phyloP scores from a whole-genome alignment of 2,797 vertebrate genomes.

The Tachyglossus aculeatus region DNA sequence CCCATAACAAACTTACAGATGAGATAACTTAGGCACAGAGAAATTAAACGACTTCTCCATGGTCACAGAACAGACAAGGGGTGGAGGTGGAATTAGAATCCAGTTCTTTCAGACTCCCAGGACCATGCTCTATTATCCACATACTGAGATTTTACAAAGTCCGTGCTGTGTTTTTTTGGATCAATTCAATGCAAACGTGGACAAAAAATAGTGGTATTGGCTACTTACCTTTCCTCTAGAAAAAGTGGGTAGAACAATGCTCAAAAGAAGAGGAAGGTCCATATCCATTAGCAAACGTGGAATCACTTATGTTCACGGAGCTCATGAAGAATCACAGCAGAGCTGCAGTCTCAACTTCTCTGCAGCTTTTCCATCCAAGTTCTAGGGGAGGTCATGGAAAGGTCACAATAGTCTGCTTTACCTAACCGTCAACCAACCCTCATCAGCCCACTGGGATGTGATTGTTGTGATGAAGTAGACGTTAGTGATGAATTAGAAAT shows the following conservation, averaged over 20 bases:
- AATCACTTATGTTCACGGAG: conserved; percentile 5
- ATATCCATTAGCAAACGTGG: conserved; percentile 4
- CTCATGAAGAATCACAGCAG: conserved; percentile 21
- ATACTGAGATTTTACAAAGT: too few species aligned
- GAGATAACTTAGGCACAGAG: too few species aligned
- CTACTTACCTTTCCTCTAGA: neutral
- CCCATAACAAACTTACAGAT: too few species aligned
- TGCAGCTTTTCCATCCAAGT: neutral
- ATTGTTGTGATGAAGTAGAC: neutral
- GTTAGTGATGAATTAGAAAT: too few species aligned
- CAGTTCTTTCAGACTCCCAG: too few species aligned
- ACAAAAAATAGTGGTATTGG: neutral
- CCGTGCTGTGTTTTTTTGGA: too few species aligned
- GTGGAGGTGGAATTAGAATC: too few species aligned
- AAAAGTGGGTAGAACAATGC: conserved; percentile 4
- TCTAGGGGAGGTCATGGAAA: neutral
- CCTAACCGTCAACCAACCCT: neutral
- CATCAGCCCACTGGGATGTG: neutral
- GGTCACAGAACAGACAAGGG: too few species aligned
- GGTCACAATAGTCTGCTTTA: neutral
- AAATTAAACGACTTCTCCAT: too few species aligned
- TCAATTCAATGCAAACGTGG: neutral
- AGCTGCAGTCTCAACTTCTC: neutral
- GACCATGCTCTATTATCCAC: too few species aligned
- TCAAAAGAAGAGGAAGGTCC: conserved; percentile 14